Base-by-base conservation (phyloP, 2,113 vertebrate species). In the Elanoides forficatus region DNA sequence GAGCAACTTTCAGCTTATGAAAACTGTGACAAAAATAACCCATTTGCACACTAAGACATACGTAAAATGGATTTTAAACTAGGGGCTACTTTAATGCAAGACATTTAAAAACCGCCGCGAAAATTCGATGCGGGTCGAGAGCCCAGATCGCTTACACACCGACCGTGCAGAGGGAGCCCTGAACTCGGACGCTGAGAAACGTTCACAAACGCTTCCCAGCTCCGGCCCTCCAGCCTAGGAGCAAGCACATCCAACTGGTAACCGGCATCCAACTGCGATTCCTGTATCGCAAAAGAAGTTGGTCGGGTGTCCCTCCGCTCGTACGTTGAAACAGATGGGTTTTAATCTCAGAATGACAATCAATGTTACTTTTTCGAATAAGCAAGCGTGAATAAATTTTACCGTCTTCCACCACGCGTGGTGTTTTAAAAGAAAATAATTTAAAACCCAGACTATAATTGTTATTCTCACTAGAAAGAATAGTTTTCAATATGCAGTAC, bases 61-160 rank as follows among this genome's bases (percentile, higher is more conserved):
- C 25, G 52, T 67, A 93, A 88, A 63, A 66, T 36, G 45, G 72
- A 53, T 81, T 93, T 97, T 76, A 81, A 97, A 87, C 52, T 45
- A 75, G 16, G 30, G 85, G 75, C 93, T 92, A 60, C 72, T 97
- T 95, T 91, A 93, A 93, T 92, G 66, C 78, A 87, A 80, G 94
- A 85, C 90, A 94, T 68, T 71, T 55, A 55, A 96, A 95, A 82
- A 27, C 15, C 1, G 1, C 70, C 82, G 70, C 11, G 71, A 94
- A 76, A 97, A 95, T 25, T 43, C 55, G 55, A 36, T 13, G 42
- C 21, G 16, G 56, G 20, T 32, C 5, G 6, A 82, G 42, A 81
- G 29, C 56, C 29, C 45, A n/a, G 66, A 52, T 42, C 13, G 11
- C 26, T 50, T 26, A 52, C 45, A 87, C 85, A 70, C 55, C 26